A percentile compares a stretch with the other conserved stretches of the same genome.
These are phyloP conservation scores for Xenops minutus DNA, from an alignment of 2,797 vertebrate species.

Conservation along the genomic window DNA sequence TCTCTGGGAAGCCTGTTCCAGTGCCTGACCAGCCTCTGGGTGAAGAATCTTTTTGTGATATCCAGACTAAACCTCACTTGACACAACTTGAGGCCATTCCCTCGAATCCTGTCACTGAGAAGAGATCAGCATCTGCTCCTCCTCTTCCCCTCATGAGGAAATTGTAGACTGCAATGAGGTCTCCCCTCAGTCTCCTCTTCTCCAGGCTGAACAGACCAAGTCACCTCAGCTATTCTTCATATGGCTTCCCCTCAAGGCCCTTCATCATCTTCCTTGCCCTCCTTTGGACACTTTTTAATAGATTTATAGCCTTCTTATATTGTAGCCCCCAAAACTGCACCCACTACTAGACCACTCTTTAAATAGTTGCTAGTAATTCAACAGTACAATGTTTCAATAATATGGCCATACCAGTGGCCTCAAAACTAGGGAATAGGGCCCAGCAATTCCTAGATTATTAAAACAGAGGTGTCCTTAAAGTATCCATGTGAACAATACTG, in stretches of 20 bases:
- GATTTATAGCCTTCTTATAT: not conserved
- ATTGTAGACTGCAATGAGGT: not conserved
- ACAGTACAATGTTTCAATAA: not conserved
- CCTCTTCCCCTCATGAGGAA: not conserved
- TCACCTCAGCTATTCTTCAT: not conserved
- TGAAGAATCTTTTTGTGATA: not conserved
- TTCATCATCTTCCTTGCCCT: not conserved
- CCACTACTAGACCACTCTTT: not conserved
- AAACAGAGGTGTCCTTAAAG: not conserved
- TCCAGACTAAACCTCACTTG: not conserved
- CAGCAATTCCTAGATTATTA: not conserved
- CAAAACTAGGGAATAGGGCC: not conserved
- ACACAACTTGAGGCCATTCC: not conserved
- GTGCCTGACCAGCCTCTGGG: not conserved
- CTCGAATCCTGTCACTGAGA: not conserved
- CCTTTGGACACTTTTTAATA: not conserved
- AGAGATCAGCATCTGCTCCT: not conserved
- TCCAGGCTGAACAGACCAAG: not conserved
- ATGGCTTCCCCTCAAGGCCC: not conserved
- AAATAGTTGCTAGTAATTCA: not conserved
- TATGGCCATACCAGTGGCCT: not conserved
- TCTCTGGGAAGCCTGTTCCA: not conserved
- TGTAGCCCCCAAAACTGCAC: not conserved
- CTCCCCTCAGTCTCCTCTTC: not conserved
- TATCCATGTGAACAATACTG: not conserved